Evolutionary conservation across 2,113 vertebrate genomes (phyloP), one percentile per base, ranked within the genome.

Genomic region (Halcyon malimbica): DNA sequence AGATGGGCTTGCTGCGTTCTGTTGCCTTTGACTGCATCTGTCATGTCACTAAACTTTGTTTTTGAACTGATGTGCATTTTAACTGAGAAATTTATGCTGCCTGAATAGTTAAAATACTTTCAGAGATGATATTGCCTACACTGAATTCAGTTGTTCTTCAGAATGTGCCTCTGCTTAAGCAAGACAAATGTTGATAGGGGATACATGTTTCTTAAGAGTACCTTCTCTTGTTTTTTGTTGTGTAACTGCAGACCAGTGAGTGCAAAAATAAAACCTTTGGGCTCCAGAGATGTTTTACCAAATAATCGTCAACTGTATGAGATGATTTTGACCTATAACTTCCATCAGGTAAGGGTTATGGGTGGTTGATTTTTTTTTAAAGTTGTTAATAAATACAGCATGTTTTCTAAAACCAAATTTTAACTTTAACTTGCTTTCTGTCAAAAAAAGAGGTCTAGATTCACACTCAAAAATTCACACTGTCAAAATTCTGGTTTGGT

Each of bases 241-340:
- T 86, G 88, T 95, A 67, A 79, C 95, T 97, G 62, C 95, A 99
- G 99, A 65, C 99, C 99, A 21, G 65, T 99, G 81, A 99, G 97
- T 97, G 98, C 99, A 67, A 99, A 99, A 98, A 99, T 98, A 91
- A 99, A 98, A 97, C 99, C 99, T 42, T 98, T 99, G 91, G 99
- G 99, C 90, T 73, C 95, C 91, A 98, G 99, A 95, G 99, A 99
- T 88, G 94, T 99, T 95, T 97, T 99, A 81, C 99, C 99, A 90
- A 99, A 99, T 97, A 99, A 99, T 98, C 98, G 99, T 74, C 99
- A 99, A 85, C 97, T 99, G 26, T 99, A 99, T 78, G 99, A 99
- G 97, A 99, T 99, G 81, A 94, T 99, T 94, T 98, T 99, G 96
- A 99, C 98, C 2, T 99, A 99, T 83, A 99, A 83, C 89, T 99